Evolutionary conservation across 2,888 invertebrate species (phyloP), one percentile per base, ranked within the genome.

Genomic region (Amblyjoppa fuscipennis): DNA sequence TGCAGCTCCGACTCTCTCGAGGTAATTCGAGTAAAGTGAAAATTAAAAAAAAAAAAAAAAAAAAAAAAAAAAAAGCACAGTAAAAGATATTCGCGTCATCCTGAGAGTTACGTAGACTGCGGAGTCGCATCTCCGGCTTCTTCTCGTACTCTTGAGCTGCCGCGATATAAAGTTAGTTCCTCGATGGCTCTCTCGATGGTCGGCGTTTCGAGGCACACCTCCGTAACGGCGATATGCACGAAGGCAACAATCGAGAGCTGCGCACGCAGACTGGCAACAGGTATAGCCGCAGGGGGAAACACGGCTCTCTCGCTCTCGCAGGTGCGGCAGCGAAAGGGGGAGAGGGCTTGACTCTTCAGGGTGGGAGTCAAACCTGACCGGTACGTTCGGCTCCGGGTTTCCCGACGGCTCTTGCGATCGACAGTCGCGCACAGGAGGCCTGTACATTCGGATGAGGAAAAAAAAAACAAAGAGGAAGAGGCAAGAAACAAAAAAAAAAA

Each of bases 311-410:
- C 59, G 73, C 53, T 71, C 71, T 83, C 88, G 86, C 89, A 89
- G 90, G 90, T 90, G 90, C 86, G 84, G 80, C 68, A 71, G 45
- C 45, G 45, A 45, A 45, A 83, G 81, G 88, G 88, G 83, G 86
- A 84, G 82, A 87, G 87, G 87, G 81, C 69, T 86, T 90, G 88
- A 89, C 89, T 89, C 85, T 83, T 83, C 85, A 87, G 88, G 88
- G 92, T 91, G 91, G 91, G 90, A 92, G 91, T 91, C 91, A 81
- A 89, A 90, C 89, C 90, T 89, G 90, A 90, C 88, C 87, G 88
- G 88, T 87, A 86, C 86, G 70, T 85, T 79, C 83, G 82, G 79
- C 82, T 82, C 81, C 56, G 84, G 86, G 86, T 87, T 69, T 79
- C 81, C 68, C 78, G 75, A 64, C 87, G 87, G 49, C 76, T 87